These are phyloP conservation scores for Apeltes quadracus DNA, from an alignment of 2,113 vertebrate species.

Conservation along the genomic window DNA sequence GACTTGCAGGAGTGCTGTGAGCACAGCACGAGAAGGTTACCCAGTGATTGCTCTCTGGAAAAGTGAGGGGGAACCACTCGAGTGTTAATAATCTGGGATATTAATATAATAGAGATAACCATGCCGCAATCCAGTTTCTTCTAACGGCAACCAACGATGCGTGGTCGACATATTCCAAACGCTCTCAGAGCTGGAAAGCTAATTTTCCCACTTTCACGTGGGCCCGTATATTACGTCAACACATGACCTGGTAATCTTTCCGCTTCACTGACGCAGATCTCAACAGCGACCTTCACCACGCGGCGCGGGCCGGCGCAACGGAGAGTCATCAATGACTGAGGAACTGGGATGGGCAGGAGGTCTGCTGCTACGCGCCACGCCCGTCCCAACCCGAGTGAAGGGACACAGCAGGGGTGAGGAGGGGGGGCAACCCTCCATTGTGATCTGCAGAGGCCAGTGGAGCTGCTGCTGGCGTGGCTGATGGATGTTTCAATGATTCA, in stretches of 20 bases:
- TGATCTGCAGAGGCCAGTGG: not conserved
- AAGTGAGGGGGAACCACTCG: slow-evolving; percentile 23
- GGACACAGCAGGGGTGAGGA: slow-evolving; percentile 19
- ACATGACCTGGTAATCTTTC: slow-evolving; percentile 10
- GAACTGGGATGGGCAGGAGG: slow-evolving; percentile 27
- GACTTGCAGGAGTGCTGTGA: not conserved
- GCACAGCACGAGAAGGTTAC: not conserved
- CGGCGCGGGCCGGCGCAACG: slow-evolving; percentile 2
- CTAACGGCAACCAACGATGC: no score
- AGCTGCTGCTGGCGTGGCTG: not conserved
- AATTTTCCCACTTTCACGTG: not conserved
- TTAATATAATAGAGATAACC: slow-evolving; percentile 38
- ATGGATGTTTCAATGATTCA: slow-evolving; percentile 26
- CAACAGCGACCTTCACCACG: slow-evolving; percentile 24
- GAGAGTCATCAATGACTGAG: slow-evolving; percentile 17
- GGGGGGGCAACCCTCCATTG: not conserved
- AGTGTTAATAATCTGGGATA: slow-evolving; percentile 23
- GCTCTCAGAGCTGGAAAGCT: not conserved
- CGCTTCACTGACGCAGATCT: slow-evolving; percentile 6
- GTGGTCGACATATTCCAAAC: not conserved
- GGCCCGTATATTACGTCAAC: not conserved
- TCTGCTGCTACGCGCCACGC: slow-evolving; percentile 61
- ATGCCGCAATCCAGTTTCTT: slow-evolving; percentile 10
- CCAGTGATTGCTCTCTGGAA: not conserved
- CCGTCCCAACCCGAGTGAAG: slow-evolving; percentile 37